These are phyloP conservation scores for Atta cephalotes DNA, from an alignment of 1,140 invertebrate species.

Conservation along the genomic window DNA sequence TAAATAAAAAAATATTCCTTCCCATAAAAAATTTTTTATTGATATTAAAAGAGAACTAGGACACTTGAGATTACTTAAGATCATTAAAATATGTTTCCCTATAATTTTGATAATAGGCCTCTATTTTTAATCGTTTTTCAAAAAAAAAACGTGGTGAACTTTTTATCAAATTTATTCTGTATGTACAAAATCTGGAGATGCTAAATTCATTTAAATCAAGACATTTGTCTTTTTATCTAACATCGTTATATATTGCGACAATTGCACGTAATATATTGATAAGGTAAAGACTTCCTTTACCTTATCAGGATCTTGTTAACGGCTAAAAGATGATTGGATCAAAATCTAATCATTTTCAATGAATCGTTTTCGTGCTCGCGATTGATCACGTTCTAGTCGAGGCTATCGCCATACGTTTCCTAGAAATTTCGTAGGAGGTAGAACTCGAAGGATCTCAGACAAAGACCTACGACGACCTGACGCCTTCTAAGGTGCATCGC, in stretches of 20 bases:
- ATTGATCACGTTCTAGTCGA: slow-evolving; percentile 17
- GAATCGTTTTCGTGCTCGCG: neutral
- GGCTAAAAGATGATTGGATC: neutral
- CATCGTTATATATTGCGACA: neutral
- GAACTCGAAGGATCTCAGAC: slow-evolving; percentile 45
- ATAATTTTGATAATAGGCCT: too few relatives aligned
- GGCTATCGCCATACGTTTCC: slow-evolving; percentile 37
- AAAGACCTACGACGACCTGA: slow-evolving; percentile 65
- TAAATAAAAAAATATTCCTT: too few relatives aligned
- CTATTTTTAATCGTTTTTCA: too few relatives aligned
- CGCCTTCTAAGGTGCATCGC: slow-evolving; percentile 77
- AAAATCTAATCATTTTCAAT: neutral
- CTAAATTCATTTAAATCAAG: neutral
- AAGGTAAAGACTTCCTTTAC: slow-evolving; percentile 6
- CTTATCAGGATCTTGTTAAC: neutral
- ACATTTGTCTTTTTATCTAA: neutral
- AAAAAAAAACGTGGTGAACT: too few relatives aligned
- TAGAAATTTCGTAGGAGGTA: slow-evolving; percentile 58
- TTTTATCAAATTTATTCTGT: too few relatives aligned
- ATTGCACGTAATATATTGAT: slow-evolving; percentile 1
- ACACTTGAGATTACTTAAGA: too few relatives aligned
- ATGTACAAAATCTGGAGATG: neutral
- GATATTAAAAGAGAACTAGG: too few relatives aligned
- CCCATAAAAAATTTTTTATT: too few relatives aligned
- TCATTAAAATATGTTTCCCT: too few relatives aligned